phyloP scores from a whole-genome alignment of 2,797 vertebrate genomes.

The Chlorospingus flavigularis region DNA sequence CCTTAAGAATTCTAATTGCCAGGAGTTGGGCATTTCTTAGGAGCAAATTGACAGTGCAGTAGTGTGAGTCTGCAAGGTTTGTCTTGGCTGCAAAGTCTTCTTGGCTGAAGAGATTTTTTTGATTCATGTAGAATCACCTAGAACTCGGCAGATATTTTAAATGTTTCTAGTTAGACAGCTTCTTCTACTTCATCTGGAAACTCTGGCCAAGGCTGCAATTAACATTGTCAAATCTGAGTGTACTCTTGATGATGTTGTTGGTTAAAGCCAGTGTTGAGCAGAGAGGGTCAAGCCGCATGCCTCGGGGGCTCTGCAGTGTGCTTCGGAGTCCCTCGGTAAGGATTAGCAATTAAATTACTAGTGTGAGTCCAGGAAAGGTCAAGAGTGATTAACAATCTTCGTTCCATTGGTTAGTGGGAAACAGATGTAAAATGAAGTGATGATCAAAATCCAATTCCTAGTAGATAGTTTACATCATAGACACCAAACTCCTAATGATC shows the following conservation, averaged over 20 bases:
- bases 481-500: constrained; percentile 18
- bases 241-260: neutral
- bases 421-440: constrained; percentile 49
- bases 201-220: neutral
- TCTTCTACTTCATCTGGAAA: neutral
- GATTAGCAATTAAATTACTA: constrained; percentile 33
- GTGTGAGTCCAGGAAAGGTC: constrained; percentile 24
- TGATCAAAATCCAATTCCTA: constrained; percentile 49
- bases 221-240: neutral
- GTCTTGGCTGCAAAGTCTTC: neutral
- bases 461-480: constrained; percentile 29
- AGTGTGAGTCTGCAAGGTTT: neutral
- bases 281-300: neutral
- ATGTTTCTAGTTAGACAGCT: neutral
- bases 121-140: neutral
- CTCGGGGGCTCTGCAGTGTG: neutral
- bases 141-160: neutral
- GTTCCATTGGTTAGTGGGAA: constrained; percentile 24
- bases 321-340: neutral
- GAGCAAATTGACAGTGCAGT: neutral
- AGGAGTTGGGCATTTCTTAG: neutral
- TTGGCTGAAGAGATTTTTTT: constrained; percentile 15
- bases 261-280: neutral
- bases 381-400: constrained; percentile 30
- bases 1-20: constrained; percentile 44